These are phyloP conservation scores for Tyto alba DNA, from an alignment of 2,113 vertebrate genomes.

Conservation along the genomic window DNA sequence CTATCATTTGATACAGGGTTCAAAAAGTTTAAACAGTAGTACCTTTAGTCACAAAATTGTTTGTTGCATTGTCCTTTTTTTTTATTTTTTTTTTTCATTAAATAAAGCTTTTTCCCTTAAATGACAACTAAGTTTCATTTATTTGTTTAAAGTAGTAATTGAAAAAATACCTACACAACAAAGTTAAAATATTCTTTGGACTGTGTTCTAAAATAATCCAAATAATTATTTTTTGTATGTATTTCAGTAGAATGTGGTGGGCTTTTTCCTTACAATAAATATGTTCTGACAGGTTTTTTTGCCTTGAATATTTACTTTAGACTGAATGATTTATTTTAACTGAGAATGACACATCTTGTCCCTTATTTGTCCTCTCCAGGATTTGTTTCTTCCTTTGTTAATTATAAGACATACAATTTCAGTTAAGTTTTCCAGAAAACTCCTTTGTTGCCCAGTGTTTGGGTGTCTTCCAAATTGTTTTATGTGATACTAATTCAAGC, in stretches of 20 bases:
- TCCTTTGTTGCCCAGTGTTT: background rate
- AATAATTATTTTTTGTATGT: background rate
- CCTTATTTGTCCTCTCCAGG: background rate
- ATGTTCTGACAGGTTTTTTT: background rate
- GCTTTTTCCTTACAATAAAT: background rate
- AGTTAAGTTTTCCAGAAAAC: background rate
- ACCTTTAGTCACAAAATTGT: accelerated
- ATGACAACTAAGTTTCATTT: background rate
- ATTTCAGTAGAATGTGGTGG: background rate
- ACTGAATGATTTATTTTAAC: background rate
- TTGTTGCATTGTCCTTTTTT: background rate
- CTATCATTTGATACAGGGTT: background rate
- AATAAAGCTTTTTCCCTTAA: background rate
- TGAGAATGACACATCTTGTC: background rate
- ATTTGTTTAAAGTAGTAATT: background rate
- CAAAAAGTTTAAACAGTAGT: background rate
- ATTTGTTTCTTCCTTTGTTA: background rate
- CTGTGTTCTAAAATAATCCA: background rate
- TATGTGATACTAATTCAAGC: background rate
- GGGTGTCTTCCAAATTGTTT: conserved; percentile 14
- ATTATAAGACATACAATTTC: background rate
- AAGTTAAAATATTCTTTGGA: background rate
- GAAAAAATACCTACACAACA: background rate
- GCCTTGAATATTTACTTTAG: background rate
- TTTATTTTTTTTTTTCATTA: background rate